These are phyloP conservation scores for Euspilapteryx auroguttella DNA, from an alignment of 2,888 invertebrate genomes.

Conservation along the genomic window DNA sequence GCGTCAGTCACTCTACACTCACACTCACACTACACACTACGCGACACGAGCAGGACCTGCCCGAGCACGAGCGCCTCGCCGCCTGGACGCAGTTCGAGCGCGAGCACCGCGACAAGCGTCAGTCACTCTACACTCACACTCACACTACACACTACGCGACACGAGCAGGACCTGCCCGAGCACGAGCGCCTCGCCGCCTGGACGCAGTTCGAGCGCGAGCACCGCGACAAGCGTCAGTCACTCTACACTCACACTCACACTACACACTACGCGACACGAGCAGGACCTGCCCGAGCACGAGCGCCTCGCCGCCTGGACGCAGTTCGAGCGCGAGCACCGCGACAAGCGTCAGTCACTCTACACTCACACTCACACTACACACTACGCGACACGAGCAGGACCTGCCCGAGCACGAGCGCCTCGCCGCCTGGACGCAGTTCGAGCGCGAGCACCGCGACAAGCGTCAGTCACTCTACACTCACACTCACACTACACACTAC, in stretches of 20 bases:
- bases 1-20: background rate
- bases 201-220: background rate
- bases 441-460: no score
- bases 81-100: background rate
- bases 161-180: background rate
- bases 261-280: background rate
- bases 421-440: no score
- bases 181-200: background rate
- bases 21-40: background rate
- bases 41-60: background rate
- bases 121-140: background rate
- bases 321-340: background rate
- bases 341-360: background rate
- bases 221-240: background rate
- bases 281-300: background rate
- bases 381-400: no score
- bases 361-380: no score
- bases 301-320: background rate
- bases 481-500: no score
- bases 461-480: no score
- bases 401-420: no score
- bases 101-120: background rate
- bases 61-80: background rate
- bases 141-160: background rate
- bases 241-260: background rate